These are phyloP conservation scores for Dendrocopos noguchii DNA, from an alignment of 2,113 vertebrate species.

Conservation along the genomic window DNA sequence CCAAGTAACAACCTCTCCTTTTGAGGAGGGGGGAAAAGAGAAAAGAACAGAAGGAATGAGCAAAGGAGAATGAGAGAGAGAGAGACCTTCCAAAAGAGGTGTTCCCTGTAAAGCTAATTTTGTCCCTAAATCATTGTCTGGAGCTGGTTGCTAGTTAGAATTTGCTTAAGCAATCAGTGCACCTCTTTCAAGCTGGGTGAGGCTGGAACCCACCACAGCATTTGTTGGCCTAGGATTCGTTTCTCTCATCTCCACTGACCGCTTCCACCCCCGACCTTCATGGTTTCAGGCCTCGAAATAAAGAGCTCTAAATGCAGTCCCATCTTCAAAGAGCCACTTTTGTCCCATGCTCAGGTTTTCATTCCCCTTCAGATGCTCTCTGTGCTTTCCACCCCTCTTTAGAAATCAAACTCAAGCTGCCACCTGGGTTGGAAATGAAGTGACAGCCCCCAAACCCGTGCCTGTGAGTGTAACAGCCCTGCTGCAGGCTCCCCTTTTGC, in stretches of 20 bases:
- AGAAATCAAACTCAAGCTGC: constrained; percentile 41
- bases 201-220: constrained; percentile 2
- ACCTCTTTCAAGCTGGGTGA: not conserved
- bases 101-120: constrained; percentile 64
- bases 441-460: not conserved
- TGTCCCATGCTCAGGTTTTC: constrained; percentile 22
- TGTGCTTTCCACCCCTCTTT: not conserved
- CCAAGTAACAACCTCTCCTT: constrained; percentile 54
- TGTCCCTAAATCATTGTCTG: constrained; percentile 52
- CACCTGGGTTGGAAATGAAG: not conserved
- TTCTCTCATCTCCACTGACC: constrained; percentile 32
- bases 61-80: constrained; percentile 39
- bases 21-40: not conserved
- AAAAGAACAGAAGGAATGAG: constrained; percentile 50
- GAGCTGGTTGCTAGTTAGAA: constrained; percentile 33
- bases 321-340: constrained; percentile 39
- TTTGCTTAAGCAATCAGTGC: constrained; percentile 27
- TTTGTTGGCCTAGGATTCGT: constrained; percentile 16
- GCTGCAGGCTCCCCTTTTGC: not conserved
- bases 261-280: constrained; percentile 53
- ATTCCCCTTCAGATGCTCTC: constrained; percentile 9
- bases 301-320: not conserved
- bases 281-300: not conserved
- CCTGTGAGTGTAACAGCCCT: not conserved
- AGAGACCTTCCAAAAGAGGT: constrained; percentile 57